These are phyloP conservation scores for Pedionomus torquatus DNA, from an alignment of 2,113 vertebrate genomes.

Conservation along the genomic window DNA sequence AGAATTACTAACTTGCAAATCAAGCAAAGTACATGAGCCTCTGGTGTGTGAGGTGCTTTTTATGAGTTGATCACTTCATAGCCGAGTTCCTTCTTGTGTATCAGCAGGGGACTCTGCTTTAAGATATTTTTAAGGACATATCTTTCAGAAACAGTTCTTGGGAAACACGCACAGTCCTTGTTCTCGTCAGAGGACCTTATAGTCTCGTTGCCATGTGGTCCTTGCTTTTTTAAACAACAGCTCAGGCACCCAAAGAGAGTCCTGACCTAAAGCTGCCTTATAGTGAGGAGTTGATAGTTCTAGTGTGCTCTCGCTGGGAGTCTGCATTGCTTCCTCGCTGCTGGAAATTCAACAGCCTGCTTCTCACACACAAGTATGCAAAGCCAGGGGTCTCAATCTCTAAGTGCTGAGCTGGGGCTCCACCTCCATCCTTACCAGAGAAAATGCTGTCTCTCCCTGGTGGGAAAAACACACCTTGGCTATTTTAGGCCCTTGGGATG, in stretches of 20 bases:
- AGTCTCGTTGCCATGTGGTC: not conserved
- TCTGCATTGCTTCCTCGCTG: not conserved
- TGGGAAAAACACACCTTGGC: not conserved
- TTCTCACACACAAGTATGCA: not conserved
- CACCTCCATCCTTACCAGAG: not conserved
- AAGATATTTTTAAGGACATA: not conserved
- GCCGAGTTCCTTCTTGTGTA: not conserved
- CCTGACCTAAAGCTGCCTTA: conserved; percentile 60
- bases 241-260: not conserved
- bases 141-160: conserved; percentile 4
- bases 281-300: not conserved
- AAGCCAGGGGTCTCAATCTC: not conserved
- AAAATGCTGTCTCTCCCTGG: not conserved
- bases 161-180: conserved; percentile 30
- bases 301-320: not conserved
- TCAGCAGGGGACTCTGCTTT: not conserved
- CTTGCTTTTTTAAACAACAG: conserved; percentile 26
- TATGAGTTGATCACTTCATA: not conserved
- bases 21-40: not conserved
- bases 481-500: not conserved
- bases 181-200: not conserved
- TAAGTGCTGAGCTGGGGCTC: not conserved
- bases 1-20: not conserved
- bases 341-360: not conserved
- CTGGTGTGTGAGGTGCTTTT: not conserved